Evolutionary conservation across 2,888 invertebrate genomes (phyloP), one percentile per base, ranked within the genome.

Genomic region (Leucoptera coffeella): DNA sequence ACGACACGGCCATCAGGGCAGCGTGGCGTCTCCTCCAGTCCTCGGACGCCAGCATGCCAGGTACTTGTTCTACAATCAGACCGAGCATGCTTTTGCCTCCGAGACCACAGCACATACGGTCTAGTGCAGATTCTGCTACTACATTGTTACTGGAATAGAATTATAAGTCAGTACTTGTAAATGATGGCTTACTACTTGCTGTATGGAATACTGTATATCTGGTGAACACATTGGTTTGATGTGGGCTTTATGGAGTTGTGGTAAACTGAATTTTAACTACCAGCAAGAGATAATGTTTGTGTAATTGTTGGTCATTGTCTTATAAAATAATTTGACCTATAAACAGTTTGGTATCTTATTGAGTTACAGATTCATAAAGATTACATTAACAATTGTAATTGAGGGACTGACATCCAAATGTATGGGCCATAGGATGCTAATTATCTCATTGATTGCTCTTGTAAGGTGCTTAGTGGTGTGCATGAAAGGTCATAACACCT

Each of bases 1-100:
- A 93, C 4, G 96, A 97, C 24, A 99, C 85, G 1, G 97, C 97
- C 96, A 99, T 99, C 19, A 99, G 75, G 2, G 94, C 99, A 22
- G 97, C 97, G 60, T 97, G 92, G n/a, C 90, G 76, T 38, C 85
- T 83, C 40, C 84, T 82, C 91, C 91, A 91, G 45, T 89, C 83
- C 8, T 78, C 73, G 36, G 82, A 85, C 24, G 74, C 74, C 40
- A 97, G 67, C 95, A 97, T 94, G 19, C 74, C 74, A 0, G 94
- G 91, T 35, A 97, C 80, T 43, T 82, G 82, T 25, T 77, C 78
- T 35, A 92, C 84, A 29, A 96, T 90, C 41, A 90, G 80, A 1
- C 90, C 90, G 33, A 99, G 67, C 67, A 99, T 86, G 1, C 87
- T 86, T 73, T 78, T 78, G 22, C 94, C 94, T 33, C 96, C 96